phyloP scores from a whole-genome alignment of 2,797 vertebrate genomes.

The Melanotaenia nigrans region DNA sequence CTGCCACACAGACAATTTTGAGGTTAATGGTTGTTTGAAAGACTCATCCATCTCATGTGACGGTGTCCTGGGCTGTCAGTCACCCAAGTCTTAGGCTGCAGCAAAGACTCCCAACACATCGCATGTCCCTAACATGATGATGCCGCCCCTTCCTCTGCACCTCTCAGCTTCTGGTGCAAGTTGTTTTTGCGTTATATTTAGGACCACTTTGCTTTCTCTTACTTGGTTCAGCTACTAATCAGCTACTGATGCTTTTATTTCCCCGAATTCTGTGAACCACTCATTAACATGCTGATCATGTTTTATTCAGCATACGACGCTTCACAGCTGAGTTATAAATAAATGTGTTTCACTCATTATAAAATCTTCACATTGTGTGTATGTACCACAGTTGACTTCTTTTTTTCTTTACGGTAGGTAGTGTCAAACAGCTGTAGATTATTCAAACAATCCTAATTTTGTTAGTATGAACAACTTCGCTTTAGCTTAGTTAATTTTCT shows the following conservation, averaged over 20 bases:
- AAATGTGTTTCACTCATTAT: no score
- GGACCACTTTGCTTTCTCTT: not conserved
- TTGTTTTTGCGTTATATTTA: not conserved
- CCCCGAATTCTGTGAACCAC: not conserved
- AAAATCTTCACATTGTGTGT: no score
- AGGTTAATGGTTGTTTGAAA: constrained; percentile 52
- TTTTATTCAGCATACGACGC: no score
- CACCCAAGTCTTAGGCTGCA: constrained; percentile 29
- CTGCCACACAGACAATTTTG: constrained; percentile 29
- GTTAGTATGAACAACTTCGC: not conserved
- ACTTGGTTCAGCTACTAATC: not conserved
- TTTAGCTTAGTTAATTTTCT: not conserved
- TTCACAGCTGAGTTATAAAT: no score
- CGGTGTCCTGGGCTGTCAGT: constrained; percentile 36
- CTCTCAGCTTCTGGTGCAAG: not conserved
- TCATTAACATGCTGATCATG: no score
- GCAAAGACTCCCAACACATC: constrained; percentile 31
- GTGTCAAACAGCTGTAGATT: no score
- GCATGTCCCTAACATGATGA: not conserved
- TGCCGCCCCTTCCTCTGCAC: not conserved
- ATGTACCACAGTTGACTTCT: no score
- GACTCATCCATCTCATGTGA: constrained; percentile 48
- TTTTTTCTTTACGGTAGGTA: no score
- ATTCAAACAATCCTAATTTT: not conserved
- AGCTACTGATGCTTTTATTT: no score